Evolutionary conservation across 2,888 invertebrate species (phyloP).

Genomic region (Eledona agricola): DNA sequence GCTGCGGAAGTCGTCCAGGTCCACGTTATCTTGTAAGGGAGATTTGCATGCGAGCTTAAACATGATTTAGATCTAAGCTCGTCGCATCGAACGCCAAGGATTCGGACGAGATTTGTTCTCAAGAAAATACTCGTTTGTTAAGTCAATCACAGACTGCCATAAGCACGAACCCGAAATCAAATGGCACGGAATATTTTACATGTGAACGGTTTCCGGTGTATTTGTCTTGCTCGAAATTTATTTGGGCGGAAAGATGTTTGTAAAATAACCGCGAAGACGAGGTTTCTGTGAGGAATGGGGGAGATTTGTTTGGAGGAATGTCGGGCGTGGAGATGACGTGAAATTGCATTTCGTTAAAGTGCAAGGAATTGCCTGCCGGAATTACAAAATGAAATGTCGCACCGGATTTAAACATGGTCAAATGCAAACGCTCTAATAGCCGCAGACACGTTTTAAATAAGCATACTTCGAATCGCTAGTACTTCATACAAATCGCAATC

Average conservation of each 20-base stretch:
- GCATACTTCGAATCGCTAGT: too few relatives aligned
- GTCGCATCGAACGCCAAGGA: slow-evolving; percentile 11
- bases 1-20: slow-evolving; percentile 38
- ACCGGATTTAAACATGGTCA: too few relatives aligned
- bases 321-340: too few relatives aligned
- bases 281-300: too few relatives aligned
- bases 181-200: slow-evolving; percentile 19
- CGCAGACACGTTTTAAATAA: too few relatives aligned
- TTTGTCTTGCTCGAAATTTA: slow-evolving; percentile 18
- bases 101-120: slow-evolving; percentile 3
- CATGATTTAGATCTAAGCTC: slow-evolving; percentile 37
- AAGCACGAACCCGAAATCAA: slow-evolving; percentile 16
- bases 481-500: too few relatives aligned
- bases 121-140: slow-evolving; percentile 21
- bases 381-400: too few relatives aligned
- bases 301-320: too few relatives aligned
- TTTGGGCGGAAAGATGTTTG: slow-evolving; percentile 4
- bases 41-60: slow-evolving; percentile 40
- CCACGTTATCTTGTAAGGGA: slow-evolving; percentile 39
- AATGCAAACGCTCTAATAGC: too few relatives aligned
- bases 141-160: slow-evolving; percentile 25
- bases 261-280: too few relatives aligned
- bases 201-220: slow-evolving; percentile 8
- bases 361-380: too few relatives aligned
- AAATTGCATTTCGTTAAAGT: too few relatives aligned